phyloP scores from a whole-genome alignment of 1,140 invertebrate genomes.

The Pachypeltis micranthus region DNA sequence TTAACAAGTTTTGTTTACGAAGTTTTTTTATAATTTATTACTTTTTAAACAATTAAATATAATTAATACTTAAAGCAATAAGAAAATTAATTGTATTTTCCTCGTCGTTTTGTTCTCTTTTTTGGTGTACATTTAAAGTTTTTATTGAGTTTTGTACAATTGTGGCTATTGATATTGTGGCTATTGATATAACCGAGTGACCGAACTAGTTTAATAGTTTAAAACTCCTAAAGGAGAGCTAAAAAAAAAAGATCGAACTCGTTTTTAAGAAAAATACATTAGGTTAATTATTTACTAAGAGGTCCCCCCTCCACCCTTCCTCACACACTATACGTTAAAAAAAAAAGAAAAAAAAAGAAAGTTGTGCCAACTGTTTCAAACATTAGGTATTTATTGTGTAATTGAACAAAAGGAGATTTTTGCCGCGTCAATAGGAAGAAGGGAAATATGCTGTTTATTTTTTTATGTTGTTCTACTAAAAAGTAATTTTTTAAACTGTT shows the following conservation, averaged over 20 bases:
- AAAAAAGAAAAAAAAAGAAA: no score
- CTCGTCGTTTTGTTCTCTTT: background rate
- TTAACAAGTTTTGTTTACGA: background rate
- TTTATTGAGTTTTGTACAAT: no score
- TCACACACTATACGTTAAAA: background rate
- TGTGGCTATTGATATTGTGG: no score
- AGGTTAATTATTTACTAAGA: no score
- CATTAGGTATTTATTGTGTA: background rate
- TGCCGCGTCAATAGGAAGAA: background rate
- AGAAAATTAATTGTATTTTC: no score
- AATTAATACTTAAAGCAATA: no score
- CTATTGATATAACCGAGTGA: background rate
- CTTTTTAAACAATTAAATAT: no score
- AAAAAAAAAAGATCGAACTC: background rate
- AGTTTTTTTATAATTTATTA: background rate
- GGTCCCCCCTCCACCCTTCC: no score
- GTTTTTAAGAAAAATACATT: background rate
- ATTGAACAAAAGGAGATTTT: background rate
- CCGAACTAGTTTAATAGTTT: constrained; percentile 1
- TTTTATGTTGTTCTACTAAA: constrained; percentile 4
- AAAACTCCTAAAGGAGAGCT: background rate
- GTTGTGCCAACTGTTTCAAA: constrained; percentile 2
- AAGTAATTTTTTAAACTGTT: constrained; percentile 2
- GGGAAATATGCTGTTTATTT: background rate
- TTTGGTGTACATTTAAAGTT: background rate